A percentile compares a stretch with the other conserved stretches of the same genome.
Conservation (phyloP, 2,113 vertebrate species). For the Poeciliopsis retropinna region DNA sequence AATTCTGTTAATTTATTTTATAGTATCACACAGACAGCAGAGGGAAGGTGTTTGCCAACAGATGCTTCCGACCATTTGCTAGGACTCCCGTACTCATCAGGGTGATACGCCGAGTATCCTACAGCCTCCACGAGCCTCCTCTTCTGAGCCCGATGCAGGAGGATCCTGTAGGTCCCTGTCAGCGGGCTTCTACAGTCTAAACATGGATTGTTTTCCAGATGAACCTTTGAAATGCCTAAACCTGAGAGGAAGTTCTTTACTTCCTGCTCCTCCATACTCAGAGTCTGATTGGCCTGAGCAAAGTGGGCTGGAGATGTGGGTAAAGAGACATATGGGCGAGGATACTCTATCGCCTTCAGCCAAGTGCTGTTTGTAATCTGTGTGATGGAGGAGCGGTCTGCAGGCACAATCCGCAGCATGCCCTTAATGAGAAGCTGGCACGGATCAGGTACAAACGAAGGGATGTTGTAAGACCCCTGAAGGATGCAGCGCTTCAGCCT, state of each 20-base stretch:
- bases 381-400: constrained; percentile 67
- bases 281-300: constrained; percentile 27
- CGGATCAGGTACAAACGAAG: constrained; percentile 62
- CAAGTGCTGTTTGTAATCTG: constrained; percentile 71
- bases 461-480: constrained; percentile 78
- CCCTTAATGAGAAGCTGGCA: constrained; percentile 78
- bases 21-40: constrained; percentile 75
- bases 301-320: constrained; percentile 70
- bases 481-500: constrained; percentile 79
- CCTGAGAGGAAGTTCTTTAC: constrained; percentile 65
- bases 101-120: constrained; percentile 61
- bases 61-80: constrained; percentile 48
- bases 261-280: constrained; percentile 76
- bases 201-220: constrained; percentile 77
- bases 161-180: constrained; percentile 80
- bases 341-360: constrained; percentile 74
- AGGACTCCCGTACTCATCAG: constrained; percentile 55
- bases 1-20: constrained; percentile 29
- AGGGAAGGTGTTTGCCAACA: constrained; percentile 59
- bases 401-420: constrained; percentile 74
- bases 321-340: constrained; percentile 55
- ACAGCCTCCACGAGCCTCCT: constrained; percentile 64
- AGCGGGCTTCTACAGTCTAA: constrained; percentile 67
- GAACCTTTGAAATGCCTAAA: constrained; percentile 66
- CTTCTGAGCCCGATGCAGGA: constrained; percentile 79